Conservation (phyloP, 92 coral and sea anemone genomes). For the Porites lobata region DNA sequence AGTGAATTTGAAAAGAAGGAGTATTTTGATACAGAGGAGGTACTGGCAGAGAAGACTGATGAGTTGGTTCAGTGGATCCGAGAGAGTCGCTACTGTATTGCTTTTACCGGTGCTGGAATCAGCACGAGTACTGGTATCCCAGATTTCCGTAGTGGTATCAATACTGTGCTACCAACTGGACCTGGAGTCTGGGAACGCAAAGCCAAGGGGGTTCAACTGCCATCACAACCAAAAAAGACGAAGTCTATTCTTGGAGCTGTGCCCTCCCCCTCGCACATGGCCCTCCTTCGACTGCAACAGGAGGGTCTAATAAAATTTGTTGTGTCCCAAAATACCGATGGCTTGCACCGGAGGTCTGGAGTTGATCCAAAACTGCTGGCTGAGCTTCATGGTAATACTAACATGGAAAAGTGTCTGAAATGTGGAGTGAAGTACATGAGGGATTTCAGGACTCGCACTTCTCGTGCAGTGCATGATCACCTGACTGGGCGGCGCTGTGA, state of each 20-base stretch:
- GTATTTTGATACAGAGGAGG: constrained; percentile 77
- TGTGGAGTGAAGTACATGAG: constrained; percentile 75
- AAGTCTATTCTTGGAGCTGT: constrained; percentile 65
- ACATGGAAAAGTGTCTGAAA: constrained; percentile 59
- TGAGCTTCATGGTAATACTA: constrained; percentile 64
- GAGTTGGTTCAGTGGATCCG: constrained; percentile 67
- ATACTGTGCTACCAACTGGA: constrained; percentile 81
- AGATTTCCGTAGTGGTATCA: constrained; percentile 82
- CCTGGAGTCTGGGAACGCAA: constrained; percentile 84
- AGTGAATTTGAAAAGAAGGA: constrained; percentile 77
- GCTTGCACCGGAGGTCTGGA: constrained; percentile 59
- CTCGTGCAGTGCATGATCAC: constrained; percentile 66
- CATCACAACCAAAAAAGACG: constrained; percentile 45
- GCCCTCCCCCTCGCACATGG: constrained; percentile 63
- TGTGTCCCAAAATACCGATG: constrained; percentile 63
- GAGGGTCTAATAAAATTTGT: constrained; percentile 55
- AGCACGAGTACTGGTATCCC: constrained; percentile 17
- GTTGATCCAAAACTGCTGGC: constrained; percentile 29
- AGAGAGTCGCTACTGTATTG: constrained; percentile 76
- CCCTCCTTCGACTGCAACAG: constrained; percentile 53
- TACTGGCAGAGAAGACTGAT: constrained; percentile 57
- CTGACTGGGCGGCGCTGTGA: constrained; percentile 78
- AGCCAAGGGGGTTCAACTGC: constrained; percentile 57
- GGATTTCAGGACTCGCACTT: constrained; percentile 80
- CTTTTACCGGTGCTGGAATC: constrained; percentile 86